Evolutionary conservation across 2,797 vertebrate genomes (phyloP).

Genomic region (Poecilia gillii): DNA sequence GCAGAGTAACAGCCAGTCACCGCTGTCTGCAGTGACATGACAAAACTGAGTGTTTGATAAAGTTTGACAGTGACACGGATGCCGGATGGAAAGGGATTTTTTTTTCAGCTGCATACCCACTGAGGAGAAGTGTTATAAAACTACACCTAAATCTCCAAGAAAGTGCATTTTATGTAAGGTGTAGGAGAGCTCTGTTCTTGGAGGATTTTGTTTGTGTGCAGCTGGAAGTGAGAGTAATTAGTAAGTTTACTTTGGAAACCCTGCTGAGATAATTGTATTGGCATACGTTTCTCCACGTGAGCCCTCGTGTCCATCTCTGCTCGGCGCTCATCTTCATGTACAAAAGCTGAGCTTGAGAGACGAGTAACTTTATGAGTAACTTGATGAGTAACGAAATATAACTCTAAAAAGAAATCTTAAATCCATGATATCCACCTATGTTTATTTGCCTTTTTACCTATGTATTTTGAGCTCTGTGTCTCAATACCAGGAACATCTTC

Average conservation of each 20-base stretch:
- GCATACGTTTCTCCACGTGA: constrained; percentile 54
- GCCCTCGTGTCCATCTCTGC: constrained; percentile 9
- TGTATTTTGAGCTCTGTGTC: constrained; percentile 7
- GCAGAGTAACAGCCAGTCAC: constrained; percentile 9
- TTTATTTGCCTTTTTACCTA: background rate
- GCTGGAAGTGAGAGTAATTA: constrained; percentile 48
- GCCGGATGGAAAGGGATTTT: background rate
- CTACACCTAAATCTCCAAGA: constrained; percentile 22
- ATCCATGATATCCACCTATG: background rate
- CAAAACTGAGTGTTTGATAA: constrained; percentile 38
- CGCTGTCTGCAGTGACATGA: constrained; percentile 13
- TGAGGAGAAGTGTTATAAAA: constrained; percentile 8
- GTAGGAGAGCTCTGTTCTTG: constrained; percentile 15
- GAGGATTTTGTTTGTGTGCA: constrained; percentile 51
- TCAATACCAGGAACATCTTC: constrained; percentile 19
- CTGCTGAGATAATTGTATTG: constrained; percentile 59
- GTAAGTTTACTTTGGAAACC: constrained; percentile 52
- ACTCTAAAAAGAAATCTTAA: background rate
- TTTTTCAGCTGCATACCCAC: constrained; percentile 13
- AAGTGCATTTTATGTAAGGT: constrained; percentile 18
- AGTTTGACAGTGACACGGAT: constrained; percentile 22
- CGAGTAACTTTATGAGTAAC: constrained; percentile 31
- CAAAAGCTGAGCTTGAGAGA: constrained; percentile 7
- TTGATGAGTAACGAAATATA: background rate
- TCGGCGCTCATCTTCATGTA: constrained; percentile 21